Conservation (phyloP, 2,113 vertebrate species). For the Brachionichthys hirsutus region DNA sequence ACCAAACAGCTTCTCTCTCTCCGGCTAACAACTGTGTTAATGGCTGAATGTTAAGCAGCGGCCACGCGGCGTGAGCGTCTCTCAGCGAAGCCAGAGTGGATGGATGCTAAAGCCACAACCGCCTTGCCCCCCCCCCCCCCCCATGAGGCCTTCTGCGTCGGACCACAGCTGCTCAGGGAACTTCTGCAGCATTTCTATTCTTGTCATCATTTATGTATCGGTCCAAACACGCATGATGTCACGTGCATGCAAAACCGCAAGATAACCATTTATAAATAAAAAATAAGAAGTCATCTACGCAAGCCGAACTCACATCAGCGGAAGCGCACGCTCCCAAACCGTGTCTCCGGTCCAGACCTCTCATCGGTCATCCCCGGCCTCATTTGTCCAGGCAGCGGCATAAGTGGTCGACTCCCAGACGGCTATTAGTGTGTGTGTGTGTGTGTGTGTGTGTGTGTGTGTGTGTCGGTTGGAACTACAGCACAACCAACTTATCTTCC, state of each 20-base stretch:
- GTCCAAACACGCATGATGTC: neutral
- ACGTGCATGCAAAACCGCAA: neutral
- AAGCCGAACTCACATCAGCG: slow-evolving; percentile 1
- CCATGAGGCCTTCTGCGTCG: slow-evolving; percentile 16
- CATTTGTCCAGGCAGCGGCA: slow-evolving; percentile 45
- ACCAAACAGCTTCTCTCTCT: slow-evolving; percentile 16
- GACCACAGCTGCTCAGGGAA: neutral
- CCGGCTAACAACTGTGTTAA: slow-evolving; percentile 35
- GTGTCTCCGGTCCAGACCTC: slow-evolving; percentile 22
- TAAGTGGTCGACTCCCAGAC: slow-evolving; percentile 51
- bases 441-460: neutral
- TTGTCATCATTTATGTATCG: neutral
- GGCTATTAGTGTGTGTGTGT: slow-evolving; percentile 28
- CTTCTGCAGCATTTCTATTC: neutral
- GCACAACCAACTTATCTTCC: slow-evolving; percentile 2
- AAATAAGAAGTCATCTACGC: neutral
- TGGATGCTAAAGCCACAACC: slow-evolving; percentile 36
- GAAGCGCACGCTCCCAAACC: slow-evolving; percentile 4
- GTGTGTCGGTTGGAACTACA: slow-evolving; percentile 18
- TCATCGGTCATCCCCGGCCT: slow-evolving; percentile 45
- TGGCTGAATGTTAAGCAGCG: slow-evolving; percentile 46
- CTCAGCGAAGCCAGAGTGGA: slow-evolving; percentile 20
- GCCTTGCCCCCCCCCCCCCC: neutral
- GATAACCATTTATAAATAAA: neutral
- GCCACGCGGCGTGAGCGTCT: slow-evolving; percentile 36